These are phyloP conservation scores for Limnephilus marmoratus DNA, from an alignment of 2,888 invertebrate species.

Conservation along the genomic window DNA sequence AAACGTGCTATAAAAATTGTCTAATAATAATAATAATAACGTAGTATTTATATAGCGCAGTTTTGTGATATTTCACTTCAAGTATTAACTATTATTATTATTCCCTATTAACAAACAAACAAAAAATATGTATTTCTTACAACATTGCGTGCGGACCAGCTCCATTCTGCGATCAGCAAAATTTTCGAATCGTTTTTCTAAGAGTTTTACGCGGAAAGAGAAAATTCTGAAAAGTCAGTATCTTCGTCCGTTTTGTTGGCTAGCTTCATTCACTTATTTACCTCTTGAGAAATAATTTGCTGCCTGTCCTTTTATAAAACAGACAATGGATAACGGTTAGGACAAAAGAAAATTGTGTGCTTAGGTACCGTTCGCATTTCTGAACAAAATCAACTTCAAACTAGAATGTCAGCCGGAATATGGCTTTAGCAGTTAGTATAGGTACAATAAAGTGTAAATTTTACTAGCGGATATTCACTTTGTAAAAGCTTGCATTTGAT, in stretches of 20 bases:
- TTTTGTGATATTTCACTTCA: no score
- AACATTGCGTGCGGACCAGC: not conserved
- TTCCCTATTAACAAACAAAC: no score
- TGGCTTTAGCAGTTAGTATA: not conserved
- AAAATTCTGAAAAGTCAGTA: not conserved
- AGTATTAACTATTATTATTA: no score
- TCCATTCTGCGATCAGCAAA: not conserved
- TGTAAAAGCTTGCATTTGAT: no score
- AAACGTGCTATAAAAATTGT: no score
- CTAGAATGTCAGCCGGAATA: not conserved
- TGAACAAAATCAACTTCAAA: not conserved
- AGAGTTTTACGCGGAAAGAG: not conserved
- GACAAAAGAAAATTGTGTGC: not conserved
- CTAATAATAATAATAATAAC: no score
- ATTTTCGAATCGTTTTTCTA: not conserved
- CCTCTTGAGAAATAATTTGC: not conserved
- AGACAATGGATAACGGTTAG: not conserved
- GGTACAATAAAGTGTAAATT: not conserved
- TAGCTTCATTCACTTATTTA: not conserved
- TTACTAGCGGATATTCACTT: no score
- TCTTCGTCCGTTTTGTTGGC: not conserved
- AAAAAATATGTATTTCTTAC: not conserved
- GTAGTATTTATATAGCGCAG: no score
- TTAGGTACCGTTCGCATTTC: not conserved
- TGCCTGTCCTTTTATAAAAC: not conserved